Percentiles rank a stretch among this genome's conserved stretches.
Evolutionary conservation across 2,113 vertebrate species (phyloP).

Genomic region (Sterrhoptilus dennistouni): DNA sequence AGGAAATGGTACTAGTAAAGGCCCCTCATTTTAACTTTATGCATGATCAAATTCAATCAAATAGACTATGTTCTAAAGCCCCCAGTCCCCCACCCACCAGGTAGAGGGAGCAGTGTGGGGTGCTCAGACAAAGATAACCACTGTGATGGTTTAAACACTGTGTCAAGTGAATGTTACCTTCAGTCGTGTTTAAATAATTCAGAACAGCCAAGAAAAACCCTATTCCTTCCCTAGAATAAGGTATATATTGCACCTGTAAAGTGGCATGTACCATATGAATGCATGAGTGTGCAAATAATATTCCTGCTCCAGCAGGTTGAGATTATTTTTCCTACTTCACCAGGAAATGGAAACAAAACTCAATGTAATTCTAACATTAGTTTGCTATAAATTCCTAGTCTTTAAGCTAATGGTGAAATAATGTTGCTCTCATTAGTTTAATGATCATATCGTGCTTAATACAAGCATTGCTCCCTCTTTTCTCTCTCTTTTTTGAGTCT

Average conservation of each 20-base stretch:
- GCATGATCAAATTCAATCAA: neutral
- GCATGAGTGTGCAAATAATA: neutral
- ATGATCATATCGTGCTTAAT: slow-evolving; percentile 4
- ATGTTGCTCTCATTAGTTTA: slow-evolving; percentile 59
- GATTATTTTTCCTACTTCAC: neutral
- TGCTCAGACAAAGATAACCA: neutral
- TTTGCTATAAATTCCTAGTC: slow-evolving; percentile 48
- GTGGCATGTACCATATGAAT: neutral
- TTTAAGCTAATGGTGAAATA: slow-evolving; percentile 54
- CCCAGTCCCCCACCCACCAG: fast-evolving
- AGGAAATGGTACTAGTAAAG: neutral
- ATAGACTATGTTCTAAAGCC: neutral
- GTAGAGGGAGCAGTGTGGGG: neutral
- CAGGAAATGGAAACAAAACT: neutral
- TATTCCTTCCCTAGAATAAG: neutral
- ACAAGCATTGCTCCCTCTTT: neutral
- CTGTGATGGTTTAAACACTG: neutral
- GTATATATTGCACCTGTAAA: neutral
- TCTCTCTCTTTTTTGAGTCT: no score
- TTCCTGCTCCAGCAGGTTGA: neutral
- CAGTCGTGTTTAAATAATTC: neutral
- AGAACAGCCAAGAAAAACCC: neutral
- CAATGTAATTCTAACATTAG: neutral
- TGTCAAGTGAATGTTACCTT: neutral
- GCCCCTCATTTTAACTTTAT: neutral